Evolutionary conservation across 37 sponge, comb jelly and placozoan species (phyloP), one percentile per base, ranked within the genome.

Genomic region (Oscarella lobularis): DNA sequence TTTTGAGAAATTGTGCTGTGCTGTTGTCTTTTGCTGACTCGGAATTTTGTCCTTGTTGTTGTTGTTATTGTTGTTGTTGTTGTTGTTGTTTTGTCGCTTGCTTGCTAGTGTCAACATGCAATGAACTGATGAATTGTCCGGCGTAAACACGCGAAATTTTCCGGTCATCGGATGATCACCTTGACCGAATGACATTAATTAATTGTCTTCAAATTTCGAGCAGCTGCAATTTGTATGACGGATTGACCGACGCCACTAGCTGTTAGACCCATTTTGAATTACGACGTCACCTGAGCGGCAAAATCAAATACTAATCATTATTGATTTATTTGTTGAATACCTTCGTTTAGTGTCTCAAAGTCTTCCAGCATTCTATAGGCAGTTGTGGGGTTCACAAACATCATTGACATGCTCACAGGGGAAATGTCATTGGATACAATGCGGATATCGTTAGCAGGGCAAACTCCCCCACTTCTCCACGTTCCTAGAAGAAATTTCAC

Each of bases 321-420:
- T n/a, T n/a, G n/a, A n/a, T n/a, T n/a, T n/a, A n/a, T n/a, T n/a
- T n/a, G n/a, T n/a, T 68, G 3, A 34, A 9, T 9, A n/a, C 91
- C 91, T 76, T 76, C 75, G 38, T 80, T 39, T 20, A 90, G 81
- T 0, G 33, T 39, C 34, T 91, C 81, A 80, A 88, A 95, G 74
- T 95, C 96, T 41, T 83, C 82, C 36, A 95, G 67, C 96, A 95
- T 95, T 33, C 96, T 36, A 66, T 95, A 95, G 32, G 96, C 96
- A 67, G 92, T 91, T 37, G 85, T 72, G 5, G 96, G 96, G 76
- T 95, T 95, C 0, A 91, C 87, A 3, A 75, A 73, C 2, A 95
- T 65, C 3, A 81, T 91, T 14, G 96, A 89, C 2, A 92, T 87
- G 31, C 80, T 66, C 0, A 86, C 39, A 1, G 81, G 4, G 29